Percentiles rank a stretch among this genome's conserved stretches.
These are phyloP conservation scores for Trematocara macrostoma DNA, from an alignment of 2,113 vertebrate genomes.

Conservation along the genomic window DNA sequence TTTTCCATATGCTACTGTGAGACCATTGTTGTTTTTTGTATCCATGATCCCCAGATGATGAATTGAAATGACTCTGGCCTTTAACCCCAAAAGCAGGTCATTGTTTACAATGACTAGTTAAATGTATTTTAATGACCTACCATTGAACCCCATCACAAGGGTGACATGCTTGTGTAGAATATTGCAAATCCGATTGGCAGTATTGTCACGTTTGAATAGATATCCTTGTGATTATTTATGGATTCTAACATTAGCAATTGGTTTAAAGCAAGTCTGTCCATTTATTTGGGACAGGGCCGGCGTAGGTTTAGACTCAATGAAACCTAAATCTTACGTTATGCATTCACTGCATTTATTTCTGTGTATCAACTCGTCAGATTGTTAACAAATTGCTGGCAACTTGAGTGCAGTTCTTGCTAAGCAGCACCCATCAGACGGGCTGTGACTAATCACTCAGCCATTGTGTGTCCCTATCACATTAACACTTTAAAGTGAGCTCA, in stretches of 20 bases:
- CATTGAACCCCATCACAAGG: background rate
- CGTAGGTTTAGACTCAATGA: rapidly evolving
- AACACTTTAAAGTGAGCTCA: background rate
- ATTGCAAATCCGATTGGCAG: background rate
- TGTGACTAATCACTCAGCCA: background rate
- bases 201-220: background rate
- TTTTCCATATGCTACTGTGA: background rate
- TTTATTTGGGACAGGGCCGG: background rate
- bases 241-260: background rate
- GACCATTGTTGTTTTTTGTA: background rate
- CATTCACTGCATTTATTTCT: background rate
- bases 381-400: background rate
- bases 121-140: background rate
- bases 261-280: background rate
- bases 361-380: background rate
- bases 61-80: background rate
- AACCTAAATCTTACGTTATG: background rate
- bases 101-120: background rate
- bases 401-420: background rate
- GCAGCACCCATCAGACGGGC: background rate
- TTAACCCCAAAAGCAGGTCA: background rate
- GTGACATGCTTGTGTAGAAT: background rate
- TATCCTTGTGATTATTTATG: background rate
- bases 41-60: background rate
- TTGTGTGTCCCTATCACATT: conserved; percentile 1